Evolutionary conservation across 2,888 invertebrate genomes (phyloP), one percentile per base, ranked within the genome.

Genomic region (Aphodius sticticus): DNA sequence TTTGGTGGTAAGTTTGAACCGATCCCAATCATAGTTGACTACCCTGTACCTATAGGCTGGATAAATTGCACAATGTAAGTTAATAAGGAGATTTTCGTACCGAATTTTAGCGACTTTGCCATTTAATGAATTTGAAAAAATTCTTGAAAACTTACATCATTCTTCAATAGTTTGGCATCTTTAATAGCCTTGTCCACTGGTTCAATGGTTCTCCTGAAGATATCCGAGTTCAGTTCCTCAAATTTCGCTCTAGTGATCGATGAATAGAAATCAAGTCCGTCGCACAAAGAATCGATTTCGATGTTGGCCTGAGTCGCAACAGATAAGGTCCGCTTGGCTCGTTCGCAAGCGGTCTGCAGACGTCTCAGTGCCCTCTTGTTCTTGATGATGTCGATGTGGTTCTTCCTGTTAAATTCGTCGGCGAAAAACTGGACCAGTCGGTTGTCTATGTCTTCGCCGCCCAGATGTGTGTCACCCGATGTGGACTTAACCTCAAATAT

Each of bases 171-270:
- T 87, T 92, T 93, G 16, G 93, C 92, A 87, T 94, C 93, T 69
- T 90, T 87, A 70, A 94, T 85, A 0, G 93, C 90, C 84, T 93
- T 93, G 86, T 93, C 93, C 2, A 94, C 93, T 2, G 93, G 93
- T 76, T 91, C 92, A 83, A 94, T 84, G 0, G 93, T 93, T 71
- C 91, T 89, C 81, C 91, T 88, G 89, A 94, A 93, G 71, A 94
- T 89, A 85, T 94, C 93, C 26, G 90, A 89, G 86, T 91, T 91
- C 79, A 94, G 86, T 84, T 93, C 93, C 86, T 94, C 94, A 87
- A 94, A 94, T 83, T 92, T 90, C 26, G 93, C 93, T 81, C 93
- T 88, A 3, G 92, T 92, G 79, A 94, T 90, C 79, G 86, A 90
- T 0, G 92, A 90, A 86, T 92, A 92, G 85, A 92, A 91, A 86